Percentiles rank a stretch among this genome's conserved stretches.
phyloP scores from a whole-genome alignment of 1,140 invertebrate species.

The Scaptomyza montana region DNA sequence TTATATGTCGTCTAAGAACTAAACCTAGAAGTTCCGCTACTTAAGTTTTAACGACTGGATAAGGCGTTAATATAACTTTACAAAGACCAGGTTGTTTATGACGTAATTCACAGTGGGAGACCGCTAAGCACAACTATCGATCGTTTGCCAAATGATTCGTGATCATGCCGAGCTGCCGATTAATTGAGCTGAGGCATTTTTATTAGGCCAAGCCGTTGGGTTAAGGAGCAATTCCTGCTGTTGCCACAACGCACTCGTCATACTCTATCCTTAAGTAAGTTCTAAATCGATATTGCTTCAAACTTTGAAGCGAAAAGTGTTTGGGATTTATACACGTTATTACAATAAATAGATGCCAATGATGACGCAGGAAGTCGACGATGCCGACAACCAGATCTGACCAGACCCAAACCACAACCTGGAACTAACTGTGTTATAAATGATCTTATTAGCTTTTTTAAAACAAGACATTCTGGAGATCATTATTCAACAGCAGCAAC shows the following conservation, averaged over 20 bases:
- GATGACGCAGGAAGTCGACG: slow-evolving; percentile 60
- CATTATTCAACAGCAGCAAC: slow-evolving; percentile 66
- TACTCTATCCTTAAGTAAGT: slow-evolving; percentile 5
- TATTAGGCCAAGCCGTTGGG: slow-evolving; percentile 51
- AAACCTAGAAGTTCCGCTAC: not conserved
- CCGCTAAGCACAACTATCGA: slow-evolving; percentile 24
- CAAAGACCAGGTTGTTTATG: slow-evolving; percentile 40
- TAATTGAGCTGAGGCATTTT: slow-evolving; percentile 75
- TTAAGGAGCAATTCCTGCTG: not conserved
- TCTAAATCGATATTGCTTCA: slow-evolving; percentile 6
- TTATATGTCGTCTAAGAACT: not conserved
- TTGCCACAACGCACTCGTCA: not conserved
- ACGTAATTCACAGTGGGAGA: slow-evolving; percentile 52
- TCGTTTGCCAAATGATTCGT: slow-evolving; percentile 35
- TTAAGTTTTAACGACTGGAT: not conserved
- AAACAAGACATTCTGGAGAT: slow-evolving; percentile 80
- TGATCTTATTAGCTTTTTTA: slow-evolving; percentile 82
- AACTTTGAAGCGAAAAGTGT: not conserved
- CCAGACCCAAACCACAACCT: slow-evolving; percentile 46
- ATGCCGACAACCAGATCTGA: slow-evolving; percentile 28
- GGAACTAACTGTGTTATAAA: slow-evolving; percentile 80
- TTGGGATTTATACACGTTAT: not conserved
- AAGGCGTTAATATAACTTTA: slow-evolving; percentile 44
- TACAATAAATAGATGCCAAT: slow-evolving; percentile 36
- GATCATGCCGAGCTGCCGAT: slow-evolving; percentile 62